Conservation (phyloP, 2,113 vertebrate genomes). For the Ailurus styani region DNA sequence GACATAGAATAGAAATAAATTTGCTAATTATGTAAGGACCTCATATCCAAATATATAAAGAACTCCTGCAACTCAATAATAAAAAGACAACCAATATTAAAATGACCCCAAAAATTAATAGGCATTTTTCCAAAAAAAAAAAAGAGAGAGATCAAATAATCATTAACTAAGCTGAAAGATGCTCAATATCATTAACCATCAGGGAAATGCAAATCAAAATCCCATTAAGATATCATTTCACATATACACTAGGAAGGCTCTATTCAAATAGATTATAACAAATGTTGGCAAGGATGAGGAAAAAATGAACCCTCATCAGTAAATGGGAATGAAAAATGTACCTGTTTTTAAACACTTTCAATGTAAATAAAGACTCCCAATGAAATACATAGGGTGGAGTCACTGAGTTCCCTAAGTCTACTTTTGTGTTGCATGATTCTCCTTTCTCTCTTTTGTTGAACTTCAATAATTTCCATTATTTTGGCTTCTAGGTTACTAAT, state of each 20-base stretch:
- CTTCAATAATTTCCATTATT: no score
- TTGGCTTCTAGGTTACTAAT: no score
- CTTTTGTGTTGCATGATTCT: no score
- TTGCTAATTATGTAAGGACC: not conserved
- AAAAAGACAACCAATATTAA: no score
- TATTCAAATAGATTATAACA: not conserved
- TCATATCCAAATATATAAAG: no score
- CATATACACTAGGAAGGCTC: not conserved
- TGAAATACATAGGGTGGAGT: not conserved
- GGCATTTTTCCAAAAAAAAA: not conserved
- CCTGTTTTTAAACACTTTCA: not conserved
- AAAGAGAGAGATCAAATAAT: not conserved
- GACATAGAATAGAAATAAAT: not conserved
- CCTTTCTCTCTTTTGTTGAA: no score
- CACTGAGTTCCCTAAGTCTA: no score
- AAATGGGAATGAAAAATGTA: not conserved
- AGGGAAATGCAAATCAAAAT: not conserved
- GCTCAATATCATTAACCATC: not conserved
- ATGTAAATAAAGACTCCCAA: not conserved
- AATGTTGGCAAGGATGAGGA: not conserved
- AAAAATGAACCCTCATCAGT: not conserved
- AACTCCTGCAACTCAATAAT: no score
- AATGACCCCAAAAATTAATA: no score
- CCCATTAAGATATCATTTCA: not conserved
- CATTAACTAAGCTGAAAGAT: not conserved